A percentile compares a stretch with the other conserved stretches of the same genome.
phyloP scores from a whole-genome alignment of 2,113 vertebrate species.

The Pollimyrus isidori region DNA sequence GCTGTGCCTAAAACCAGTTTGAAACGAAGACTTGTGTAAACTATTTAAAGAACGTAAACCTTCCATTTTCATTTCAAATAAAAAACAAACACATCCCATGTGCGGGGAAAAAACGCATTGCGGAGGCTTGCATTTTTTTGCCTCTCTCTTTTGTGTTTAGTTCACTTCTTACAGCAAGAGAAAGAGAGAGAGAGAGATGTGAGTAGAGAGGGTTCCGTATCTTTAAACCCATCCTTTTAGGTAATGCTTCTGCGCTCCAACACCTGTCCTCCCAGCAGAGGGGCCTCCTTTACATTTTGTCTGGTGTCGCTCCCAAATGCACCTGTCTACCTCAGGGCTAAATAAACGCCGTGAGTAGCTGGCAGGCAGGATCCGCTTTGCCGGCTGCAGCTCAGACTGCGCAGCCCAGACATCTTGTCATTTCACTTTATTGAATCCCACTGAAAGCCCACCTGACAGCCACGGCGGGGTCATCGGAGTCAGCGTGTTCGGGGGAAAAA shows the following conservation, averaged over 20 bases:
- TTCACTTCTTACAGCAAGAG: background rate
- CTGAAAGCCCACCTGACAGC: slow-evolving; percentile 73
- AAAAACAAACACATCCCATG: background rate
- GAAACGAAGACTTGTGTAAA: background rate
- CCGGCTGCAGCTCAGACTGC: slow-evolving; percentile 63
- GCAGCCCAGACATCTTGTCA: slow-evolving; percentile 69
- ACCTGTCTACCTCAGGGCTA: slow-evolving; percentile 82
- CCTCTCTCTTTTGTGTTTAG: background rate
- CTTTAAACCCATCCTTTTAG: background rate
- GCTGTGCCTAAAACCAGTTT: background rate
- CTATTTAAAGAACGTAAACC: background rate
- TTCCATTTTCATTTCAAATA: background rate
- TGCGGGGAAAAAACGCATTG: background rate
- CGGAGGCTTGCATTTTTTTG: background rate
- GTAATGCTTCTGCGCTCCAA: background rate
- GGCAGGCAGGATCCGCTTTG: slow-evolving; percentile 61
- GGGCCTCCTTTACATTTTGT: slow-evolving; percentile 22
- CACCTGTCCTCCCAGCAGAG: background rate
- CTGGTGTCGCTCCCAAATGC: slow-evolving; percentile 43
- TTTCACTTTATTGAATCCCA: slow-evolving; percentile 70
- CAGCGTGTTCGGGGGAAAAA: slow-evolving; percentile 41
- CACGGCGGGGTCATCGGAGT: slow-evolving; percentile 58
- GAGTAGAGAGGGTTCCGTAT: background rate
- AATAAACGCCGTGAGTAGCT: slow-evolving; percentile 49
- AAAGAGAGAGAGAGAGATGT: background rate